Conservation (phyloP, 2,888 invertebrate genomes). For the Tetanocera ferruginea region DNA sequence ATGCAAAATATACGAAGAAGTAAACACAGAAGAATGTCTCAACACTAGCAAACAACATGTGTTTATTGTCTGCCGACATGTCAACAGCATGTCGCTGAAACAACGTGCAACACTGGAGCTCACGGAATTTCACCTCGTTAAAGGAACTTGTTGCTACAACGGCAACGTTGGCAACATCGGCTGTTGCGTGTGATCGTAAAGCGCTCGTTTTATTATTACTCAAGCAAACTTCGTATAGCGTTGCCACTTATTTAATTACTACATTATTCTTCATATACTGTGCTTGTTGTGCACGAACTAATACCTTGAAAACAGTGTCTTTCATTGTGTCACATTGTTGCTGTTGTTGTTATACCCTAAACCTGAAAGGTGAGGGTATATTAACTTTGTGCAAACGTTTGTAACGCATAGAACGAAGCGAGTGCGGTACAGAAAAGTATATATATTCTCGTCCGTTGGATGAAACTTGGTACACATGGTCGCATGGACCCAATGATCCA, state of each 20-base stretch:
- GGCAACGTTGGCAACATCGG: neutral
- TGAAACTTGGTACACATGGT: too few species aligned
- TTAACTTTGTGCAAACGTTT: too few species aligned
- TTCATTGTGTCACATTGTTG: neutral
- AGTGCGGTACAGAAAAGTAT: too few species aligned
- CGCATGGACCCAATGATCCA: too few species aligned
- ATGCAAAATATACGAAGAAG: neutral
- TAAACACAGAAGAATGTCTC: neutral
- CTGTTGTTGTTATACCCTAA: neutral
- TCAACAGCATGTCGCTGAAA: neutral
- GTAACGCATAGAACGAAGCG: too few species aligned
- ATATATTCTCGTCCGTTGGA: too few species aligned
- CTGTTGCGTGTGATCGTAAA: slow-evolving; percentile 24
- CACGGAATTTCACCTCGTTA: neutral
- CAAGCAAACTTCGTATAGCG: neutral
- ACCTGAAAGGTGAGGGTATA: too few species aligned
- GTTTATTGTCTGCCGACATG: slow-evolving; percentile 32
- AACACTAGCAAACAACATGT: slow-evolving; percentile 17
- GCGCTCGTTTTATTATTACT: neutral
- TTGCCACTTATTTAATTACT: slow-evolving; percentile 22
- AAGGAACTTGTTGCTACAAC: neutral
- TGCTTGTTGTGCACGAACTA: neutral
- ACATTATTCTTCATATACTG: neutral
- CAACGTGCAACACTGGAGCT: neutral
- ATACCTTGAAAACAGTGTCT: neutral